These are phyloP conservation scores for Scaptomyza hsui DNA, from an alignment of 1,140 invertebrate species.

Conservation along the genomic window DNA sequence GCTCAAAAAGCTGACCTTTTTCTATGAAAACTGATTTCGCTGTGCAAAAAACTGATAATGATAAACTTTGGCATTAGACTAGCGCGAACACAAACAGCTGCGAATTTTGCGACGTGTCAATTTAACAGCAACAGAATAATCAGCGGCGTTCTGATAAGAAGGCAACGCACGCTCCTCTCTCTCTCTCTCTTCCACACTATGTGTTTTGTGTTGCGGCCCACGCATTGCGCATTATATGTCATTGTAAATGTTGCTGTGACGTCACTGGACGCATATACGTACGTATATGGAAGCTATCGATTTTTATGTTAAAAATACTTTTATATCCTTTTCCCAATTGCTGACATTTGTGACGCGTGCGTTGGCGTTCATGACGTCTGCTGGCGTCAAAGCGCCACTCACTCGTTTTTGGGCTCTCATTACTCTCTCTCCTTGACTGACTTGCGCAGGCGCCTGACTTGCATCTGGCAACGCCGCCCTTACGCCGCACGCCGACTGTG, in stretches of 20 bases:
- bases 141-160: conserved; percentile 8
- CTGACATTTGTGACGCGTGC: conserved; percentile 26
- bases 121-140: not conserved
- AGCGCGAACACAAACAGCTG: conserved; percentile 26
- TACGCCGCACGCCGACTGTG: conserved; percentile 18
- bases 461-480: conserved; percentile 55
- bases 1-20: not conserved
- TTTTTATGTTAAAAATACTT: conserved; percentile 33
- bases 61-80: conserved; percentile 18
- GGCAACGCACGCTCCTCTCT: not conserved
- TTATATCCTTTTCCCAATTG: conserved; percentile 46
- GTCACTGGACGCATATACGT: conserved; percentile 8
- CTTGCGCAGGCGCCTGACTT: conserved; percentile 47
- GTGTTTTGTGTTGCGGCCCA: conserved; percentile 3
- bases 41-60: conserved; percentile 15
- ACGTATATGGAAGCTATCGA: conserved; percentile 27
- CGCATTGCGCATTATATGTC: conserved; percentile 9
- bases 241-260: conserved; percentile 32
- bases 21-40: not conserved
- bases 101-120: conserved; percentile 4
- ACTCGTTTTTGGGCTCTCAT: no score
- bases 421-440: conserved; percentile 23
- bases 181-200: not conserved
- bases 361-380: conserved; percentile 30
- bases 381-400: not conserved